Evolutionary conservation across 2,888 invertebrate species (phyloP).

Genomic region (Eupithecia abbreviata): DNA sequence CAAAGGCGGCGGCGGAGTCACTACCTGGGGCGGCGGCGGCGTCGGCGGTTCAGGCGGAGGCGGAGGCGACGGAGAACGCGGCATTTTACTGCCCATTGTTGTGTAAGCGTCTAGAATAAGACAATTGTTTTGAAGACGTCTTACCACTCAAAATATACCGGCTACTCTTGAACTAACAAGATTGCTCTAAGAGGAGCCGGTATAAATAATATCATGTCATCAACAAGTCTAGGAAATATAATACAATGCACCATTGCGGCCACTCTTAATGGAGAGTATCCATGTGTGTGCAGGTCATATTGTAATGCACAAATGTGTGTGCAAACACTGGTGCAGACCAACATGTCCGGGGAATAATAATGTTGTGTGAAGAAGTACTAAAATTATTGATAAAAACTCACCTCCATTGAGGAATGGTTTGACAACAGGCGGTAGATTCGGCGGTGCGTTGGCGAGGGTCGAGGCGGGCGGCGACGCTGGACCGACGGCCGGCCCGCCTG

Average conservation of each 20-base stretch:
- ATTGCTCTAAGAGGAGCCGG: no score
- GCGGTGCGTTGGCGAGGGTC: conserved; percentile 61
- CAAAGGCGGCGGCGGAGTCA: conserved; percentile 45
- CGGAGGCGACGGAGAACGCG: conserved; percentile 72
- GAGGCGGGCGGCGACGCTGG: conserved; percentile 59
- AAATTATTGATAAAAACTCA: conserved; percentile 40
- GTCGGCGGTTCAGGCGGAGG: conserved; percentile 26
- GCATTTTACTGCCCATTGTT: conserved; percentile 75
- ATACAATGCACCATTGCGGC: background rate
- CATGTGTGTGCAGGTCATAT: no score
- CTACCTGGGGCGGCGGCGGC: conserved; percentile 38
- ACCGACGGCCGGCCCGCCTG: conserved; percentile 57
- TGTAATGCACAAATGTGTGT: no score
- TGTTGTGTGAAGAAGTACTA: background rate
- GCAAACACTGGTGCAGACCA: no score
- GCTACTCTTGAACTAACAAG: background rate
- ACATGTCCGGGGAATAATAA: no score
- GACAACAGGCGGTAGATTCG: conserved; percentile 76
- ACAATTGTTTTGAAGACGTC: background rate
- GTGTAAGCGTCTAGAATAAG: conserved; percentile 73
- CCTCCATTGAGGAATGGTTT: conserved; percentile 82
- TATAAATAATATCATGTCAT: background rate
- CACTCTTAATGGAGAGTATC: no score
- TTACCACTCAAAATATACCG: background rate
- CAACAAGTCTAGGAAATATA: background rate